Evolutionary conservation across 2,113 vertebrate genomes (phyloP).

Genomic region (Erpornis zantholeuca): DNA sequence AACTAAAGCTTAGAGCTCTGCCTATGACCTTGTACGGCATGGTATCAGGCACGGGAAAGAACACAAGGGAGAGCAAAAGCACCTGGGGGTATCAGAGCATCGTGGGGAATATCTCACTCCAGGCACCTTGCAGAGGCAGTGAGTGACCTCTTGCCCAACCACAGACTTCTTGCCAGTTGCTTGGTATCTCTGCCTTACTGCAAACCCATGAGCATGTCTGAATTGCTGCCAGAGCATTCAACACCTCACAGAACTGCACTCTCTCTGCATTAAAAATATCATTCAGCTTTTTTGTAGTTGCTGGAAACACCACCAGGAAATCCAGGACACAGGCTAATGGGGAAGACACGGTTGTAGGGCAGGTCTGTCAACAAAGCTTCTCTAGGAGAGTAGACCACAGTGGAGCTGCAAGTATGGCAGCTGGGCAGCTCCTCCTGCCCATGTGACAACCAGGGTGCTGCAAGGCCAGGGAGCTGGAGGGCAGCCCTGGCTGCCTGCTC

Average conservation of each 20-base stretch:
- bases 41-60: not conserved
- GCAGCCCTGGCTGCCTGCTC: not conserved
- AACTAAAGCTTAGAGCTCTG: not conserved
- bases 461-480: not conserved
- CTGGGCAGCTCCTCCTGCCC: not conserved
- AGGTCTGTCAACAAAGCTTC: not conserved
- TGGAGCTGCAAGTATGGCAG: fast-evolving
- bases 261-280: not conserved
- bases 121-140: not conserved
- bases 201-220: not conserved
- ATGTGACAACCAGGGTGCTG: fast-evolving
- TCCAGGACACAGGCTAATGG: not conserved
- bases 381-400: not conserved
- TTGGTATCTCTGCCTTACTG: not conserved
- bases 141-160: not conserved
- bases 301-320: not conserved
- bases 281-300: not conserved
- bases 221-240: not conserved
- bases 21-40: not conserved
- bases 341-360: fast-evolving
- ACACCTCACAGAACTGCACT: not conserved
- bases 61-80: not conserved
- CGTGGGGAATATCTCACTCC: not conserved
- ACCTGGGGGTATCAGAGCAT: not conserved
- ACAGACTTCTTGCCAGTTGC: not conserved